Evolutionary conservation across 2,888 invertebrate genomes (phyloP), one percentile per base, ranked within the genome.

Genomic region (Notodonta dromedarius): DNA sequence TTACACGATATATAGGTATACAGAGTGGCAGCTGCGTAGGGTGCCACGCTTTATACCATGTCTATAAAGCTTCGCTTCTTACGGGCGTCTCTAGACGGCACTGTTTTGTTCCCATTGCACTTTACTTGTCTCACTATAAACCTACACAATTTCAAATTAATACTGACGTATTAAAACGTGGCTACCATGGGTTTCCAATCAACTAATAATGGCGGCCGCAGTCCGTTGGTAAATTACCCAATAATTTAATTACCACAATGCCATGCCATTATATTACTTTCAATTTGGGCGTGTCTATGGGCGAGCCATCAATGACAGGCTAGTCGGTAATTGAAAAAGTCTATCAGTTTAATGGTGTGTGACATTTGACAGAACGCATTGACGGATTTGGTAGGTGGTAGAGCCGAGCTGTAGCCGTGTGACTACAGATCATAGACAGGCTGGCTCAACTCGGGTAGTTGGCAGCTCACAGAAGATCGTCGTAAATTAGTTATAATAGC

Each of bases 181-280:
- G 35, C 57, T 66, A 9, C 11, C 55, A 46, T 42, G 42, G 44
- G 56, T 62, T 65, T 64, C 62, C 24, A 62, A 71, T 69, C 63
- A 64, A 63, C 56, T 32, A 32, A 11, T 46, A 64, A 69, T 63
- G 61, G 40, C 39, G 48, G 39, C 4, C 14, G 11, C 32, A 16
- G 44, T 53, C 51, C 52, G 51, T 42, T 44, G 54, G 44, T 54
- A 57, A 66, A 65, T 70, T 62, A 69, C 57, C 57, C 61, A 60
- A 69, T 69, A 67, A 73, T 69, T 74, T 62, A 71, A 75, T 73
- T 73, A 69, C 60, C 65, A 68, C 65, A 71, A 65, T 71, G 64
- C 55, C 55, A 65, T 71, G 64, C 55, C 55, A 62, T 54, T 60
- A 62, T 65, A 68, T 73, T 66, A 56, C 60, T 60, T 59, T 55